Conservation (phyloP, 2,888 invertebrate genomes). For the Chrysodeixis includens region DNA sequence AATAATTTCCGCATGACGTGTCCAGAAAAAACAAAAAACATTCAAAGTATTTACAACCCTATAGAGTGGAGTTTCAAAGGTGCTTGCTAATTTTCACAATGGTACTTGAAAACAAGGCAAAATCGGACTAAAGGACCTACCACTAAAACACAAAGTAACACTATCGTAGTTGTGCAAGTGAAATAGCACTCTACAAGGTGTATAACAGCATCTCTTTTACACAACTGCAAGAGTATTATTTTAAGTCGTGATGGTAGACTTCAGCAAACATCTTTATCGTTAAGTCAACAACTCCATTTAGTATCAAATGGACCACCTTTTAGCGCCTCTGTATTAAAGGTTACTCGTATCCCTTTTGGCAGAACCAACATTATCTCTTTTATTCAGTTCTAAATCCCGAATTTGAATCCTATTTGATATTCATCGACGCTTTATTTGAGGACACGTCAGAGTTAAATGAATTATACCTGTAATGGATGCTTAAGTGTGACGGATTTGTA, state of each 20-base stretch:
- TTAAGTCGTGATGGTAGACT: too few species aligned
- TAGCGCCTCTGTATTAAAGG: slow-evolving; percentile 80
- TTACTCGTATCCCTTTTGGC: slow-evolving; percentile 70
- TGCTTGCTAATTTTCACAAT: slow-evolving; percentile 72
- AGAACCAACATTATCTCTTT: slow-evolving; percentile 39
- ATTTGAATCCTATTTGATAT: not conserved
- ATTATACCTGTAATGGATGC: slow-evolving; percentile 6
- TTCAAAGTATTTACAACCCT: slow-evolving; percentile 15
- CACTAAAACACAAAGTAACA: too few species aligned
- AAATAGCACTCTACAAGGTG: too few species aligned
- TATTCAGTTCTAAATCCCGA: fast-evolving
- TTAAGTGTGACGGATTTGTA: not conserved
- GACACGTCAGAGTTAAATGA: fast-evolving
- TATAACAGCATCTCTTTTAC: too few species aligned
- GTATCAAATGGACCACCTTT: slow-evolving; percentile 78
- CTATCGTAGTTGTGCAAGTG: too few species aligned
- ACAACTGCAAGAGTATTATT: too few species aligned
- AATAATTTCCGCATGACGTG: slow-evolving; percentile 45
- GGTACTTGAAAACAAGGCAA: slow-evolving; percentile 60
- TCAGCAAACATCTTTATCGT: slow-evolving; percentile 71
- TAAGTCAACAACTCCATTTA: slow-evolving; percentile 66
- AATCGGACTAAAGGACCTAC: slow-evolving; percentile 27
- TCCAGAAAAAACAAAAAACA: slow-evolving; percentile 21
- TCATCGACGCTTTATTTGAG: not conserved
- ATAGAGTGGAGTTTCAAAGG: slow-evolving; percentile 37